A percentile compares a stretch with the other conserved stretches of the same genome.
Evolutionary conservation across 2,113 vertebrate species (phyloP).

Genomic region (Orthochromis malagaraziensis): DNA sequence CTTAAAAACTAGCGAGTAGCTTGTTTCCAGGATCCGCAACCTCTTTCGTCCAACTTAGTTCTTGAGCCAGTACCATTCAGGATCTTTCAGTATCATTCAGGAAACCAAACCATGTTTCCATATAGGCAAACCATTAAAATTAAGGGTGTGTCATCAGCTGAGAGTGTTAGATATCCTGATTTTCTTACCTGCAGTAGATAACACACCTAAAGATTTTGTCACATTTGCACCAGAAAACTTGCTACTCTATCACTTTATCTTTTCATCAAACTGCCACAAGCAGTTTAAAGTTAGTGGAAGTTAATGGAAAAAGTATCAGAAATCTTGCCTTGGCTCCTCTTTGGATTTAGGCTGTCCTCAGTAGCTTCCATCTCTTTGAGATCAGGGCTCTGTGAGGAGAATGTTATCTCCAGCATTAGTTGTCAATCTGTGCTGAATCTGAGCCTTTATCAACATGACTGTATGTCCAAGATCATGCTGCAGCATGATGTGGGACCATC

Average conservation of each 20-base stretch:
- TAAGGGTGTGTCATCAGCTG: not conserved
- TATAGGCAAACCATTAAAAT: not conserved
- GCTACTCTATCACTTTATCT: not conserved
- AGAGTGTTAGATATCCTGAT: not conserved
- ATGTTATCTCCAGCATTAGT: not conserved
- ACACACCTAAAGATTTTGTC: not conserved
- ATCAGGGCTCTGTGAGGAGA: not conserved
- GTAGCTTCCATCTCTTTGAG: not conserved
- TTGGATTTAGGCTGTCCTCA: not conserved
- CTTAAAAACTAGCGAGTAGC: not conserved
- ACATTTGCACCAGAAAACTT: not conserved
- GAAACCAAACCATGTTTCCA: not conserved
- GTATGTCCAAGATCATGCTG: not conserved
- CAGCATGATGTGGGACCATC: not conserved
- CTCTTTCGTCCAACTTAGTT: not conserved
- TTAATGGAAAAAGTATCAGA: not conserved
- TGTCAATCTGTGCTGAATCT: not conserved
- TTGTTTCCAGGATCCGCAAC: not conserved
- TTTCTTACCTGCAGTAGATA: not conserved
- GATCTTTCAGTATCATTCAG: not conserved
- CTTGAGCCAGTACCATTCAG: not conserved
- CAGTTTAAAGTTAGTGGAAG: not conserved
- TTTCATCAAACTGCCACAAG: not conserved
- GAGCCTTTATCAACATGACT: not conserved
- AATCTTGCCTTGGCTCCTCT: not conserved